phyloP scores from a whole-genome alignment of 2,888 invertebrate species.

The Agrochola lota region DNA sequence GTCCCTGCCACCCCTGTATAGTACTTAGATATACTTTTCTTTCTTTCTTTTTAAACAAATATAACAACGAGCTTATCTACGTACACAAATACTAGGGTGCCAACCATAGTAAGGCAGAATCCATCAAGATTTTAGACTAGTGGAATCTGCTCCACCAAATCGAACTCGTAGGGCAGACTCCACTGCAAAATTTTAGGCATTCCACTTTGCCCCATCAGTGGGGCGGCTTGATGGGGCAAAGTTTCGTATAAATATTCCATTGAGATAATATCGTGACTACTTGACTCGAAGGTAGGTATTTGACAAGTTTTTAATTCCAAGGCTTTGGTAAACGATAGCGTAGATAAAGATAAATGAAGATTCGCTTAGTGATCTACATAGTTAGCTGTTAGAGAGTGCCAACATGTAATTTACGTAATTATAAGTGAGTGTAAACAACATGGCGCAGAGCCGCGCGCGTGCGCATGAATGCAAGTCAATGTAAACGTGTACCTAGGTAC shows the following conservation, averaged over 20 bases:
- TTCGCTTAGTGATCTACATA: conserved; percentile 14
- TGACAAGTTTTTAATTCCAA: conserved; percentile 45
- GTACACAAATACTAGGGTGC: too few relatives aligned
- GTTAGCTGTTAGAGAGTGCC: conserved; percentile 6
- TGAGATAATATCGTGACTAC: conserved; percentile 28
- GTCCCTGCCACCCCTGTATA: too few relatives aligned
- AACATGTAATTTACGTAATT: conserved; percentile 17
- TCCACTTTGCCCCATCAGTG: not conserved
- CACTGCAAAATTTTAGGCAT: not conserved
- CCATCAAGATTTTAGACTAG: not conserved
- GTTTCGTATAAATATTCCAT: conserved; percentile 29
- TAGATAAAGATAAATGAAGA: conserved; percentile 43
- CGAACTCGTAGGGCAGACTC: not conserved
- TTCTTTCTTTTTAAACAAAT: too few relatives aligned
- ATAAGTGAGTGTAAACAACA: not conserved
- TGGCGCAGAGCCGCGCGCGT: not conserved
- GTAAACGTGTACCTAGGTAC: not conserved
- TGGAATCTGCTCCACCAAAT: not conserved
- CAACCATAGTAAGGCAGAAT: too few relatives aligned
- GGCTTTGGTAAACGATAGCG: conserved; percentile 52
- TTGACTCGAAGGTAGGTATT: conserved; percentile 8
- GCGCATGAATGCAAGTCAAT: not conserved
- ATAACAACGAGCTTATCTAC: too few relatives aligned
- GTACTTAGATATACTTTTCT: too few relatives aligned
- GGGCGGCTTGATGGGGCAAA: too few relatives aligned